Evolutionary conservation across 2,113 vertebrate species (phyloP).

Genomic region (Eonycteris spelaea): DNA sequence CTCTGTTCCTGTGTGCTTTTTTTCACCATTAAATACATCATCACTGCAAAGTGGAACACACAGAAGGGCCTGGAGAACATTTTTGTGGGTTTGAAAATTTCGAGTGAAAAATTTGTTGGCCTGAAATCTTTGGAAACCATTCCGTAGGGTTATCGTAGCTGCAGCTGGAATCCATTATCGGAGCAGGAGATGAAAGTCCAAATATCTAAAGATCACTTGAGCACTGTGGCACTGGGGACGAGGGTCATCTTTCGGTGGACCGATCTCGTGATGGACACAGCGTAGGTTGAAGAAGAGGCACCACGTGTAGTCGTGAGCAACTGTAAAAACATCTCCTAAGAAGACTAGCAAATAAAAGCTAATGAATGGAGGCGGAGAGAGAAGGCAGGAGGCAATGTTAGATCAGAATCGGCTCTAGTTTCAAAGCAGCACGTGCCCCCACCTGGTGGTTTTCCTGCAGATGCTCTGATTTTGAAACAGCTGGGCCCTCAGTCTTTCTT

Average conservation of each 20-base stretch:
- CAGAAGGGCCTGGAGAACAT: conserved; percentile 6
- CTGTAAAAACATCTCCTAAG: not conserved
- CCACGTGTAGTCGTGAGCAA: not conserved
- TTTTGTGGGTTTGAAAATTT: conserved; percentile 47
- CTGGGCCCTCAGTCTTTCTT: not conserved
- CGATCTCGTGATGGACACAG: not conserved
- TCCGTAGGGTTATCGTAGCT: not conserved
- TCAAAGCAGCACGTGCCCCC: not conserved
- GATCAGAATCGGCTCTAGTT: not conserved
- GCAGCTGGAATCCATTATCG: conserved; percentile 36
- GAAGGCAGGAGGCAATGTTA: not conserved
- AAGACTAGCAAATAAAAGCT: not conserved
- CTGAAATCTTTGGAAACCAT: conserved; percentile 44
- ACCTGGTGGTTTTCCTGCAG: not conserved
- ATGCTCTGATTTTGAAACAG: not conserved
- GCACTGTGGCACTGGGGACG: not conserved
- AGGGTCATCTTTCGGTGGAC: not conserved
- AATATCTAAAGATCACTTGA: not conserved
- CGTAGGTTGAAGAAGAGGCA: not conserved
- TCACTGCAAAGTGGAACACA: not conserved
- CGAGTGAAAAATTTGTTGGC: conserved; percentile 46
- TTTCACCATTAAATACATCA: conserved; percentile 24
- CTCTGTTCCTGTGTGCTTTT: not conserved
- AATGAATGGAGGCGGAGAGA: not conserved
- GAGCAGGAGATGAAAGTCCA: not conserved